phyloP scores from a whole-genome alignment of 2,113 vertebrate genomes.

The Numida meleagris region DNA sequence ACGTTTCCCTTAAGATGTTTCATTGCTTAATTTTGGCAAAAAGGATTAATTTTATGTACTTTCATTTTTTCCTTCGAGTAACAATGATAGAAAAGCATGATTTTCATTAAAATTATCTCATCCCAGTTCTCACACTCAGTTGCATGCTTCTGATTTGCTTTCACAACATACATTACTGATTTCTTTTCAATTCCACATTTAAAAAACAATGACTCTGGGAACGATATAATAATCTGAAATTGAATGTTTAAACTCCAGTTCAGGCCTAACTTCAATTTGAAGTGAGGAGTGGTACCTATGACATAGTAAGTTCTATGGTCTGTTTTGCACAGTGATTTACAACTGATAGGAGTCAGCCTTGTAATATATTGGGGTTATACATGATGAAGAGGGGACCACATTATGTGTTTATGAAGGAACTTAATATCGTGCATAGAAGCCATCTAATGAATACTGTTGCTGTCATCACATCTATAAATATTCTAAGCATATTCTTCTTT shows the following conservation, averaged over 20 bases:
- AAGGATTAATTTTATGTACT: background rate
- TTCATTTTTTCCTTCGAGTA: constrained; percentile 24
- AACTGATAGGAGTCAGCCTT: background rate
- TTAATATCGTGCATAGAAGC: background rate
- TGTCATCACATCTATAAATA: background rate
- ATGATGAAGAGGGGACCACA: background rate
- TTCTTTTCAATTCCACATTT: background rate
- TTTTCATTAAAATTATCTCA: constrained; percentile 14
- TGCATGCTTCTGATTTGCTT: background rate
- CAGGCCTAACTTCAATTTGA: background rate
- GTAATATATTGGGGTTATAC: background rate
- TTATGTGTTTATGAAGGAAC: background rate
- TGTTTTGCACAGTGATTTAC: background rate
- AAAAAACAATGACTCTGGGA: background rate
- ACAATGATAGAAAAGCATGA: background rate
- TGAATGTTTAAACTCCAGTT: background rate
- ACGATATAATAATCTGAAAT: background rate
- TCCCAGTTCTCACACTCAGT: constrained; percentile 3
- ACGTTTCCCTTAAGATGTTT: constrained; percentile 27
- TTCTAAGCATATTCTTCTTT: background rate
- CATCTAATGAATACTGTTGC: background rate
- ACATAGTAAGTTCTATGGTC: background rate
- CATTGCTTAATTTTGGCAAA: constrained; percentile 36
- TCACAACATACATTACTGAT: background rate
- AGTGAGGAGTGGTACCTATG: background rate